phyloP scores from a whole-genome alignment of 2,797 vertebrate species.

The Tokudaia tokunoshimensis region DNA sequence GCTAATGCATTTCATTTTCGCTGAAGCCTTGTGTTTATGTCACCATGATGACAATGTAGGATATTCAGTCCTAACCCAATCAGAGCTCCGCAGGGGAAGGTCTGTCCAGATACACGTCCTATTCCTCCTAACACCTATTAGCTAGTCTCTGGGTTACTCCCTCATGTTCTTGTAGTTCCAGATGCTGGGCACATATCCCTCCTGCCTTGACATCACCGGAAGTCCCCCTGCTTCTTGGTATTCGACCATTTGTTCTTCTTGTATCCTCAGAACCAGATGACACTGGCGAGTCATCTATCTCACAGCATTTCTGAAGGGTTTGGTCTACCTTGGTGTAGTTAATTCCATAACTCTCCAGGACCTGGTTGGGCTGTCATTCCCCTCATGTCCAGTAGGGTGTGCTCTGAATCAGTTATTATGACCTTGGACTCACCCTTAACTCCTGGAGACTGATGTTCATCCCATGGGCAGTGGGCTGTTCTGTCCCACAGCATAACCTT shows the following conservation, averaged over 20 bases:
- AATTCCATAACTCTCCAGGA: neutral
- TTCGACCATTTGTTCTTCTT: neutral
- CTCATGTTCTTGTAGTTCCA: neutral
- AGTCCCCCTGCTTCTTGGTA: neutral
- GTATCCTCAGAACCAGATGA: neutral
- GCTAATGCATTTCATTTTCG: neutral
- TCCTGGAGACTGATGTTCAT: too few relatives aligned
- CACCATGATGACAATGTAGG: neutral
- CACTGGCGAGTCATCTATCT: neutral
- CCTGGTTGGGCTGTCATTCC: neutral
- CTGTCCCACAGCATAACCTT: too few relatives aligned
- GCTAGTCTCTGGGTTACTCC: neutral
- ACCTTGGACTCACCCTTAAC: neutral
- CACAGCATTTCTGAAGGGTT: neutral
- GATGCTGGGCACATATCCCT: neutral
- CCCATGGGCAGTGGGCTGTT: too few relatives aligned
- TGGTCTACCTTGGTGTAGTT: neutral
- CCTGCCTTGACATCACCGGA: neutral
- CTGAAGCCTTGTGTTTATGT: neutral
- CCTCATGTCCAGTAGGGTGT: conserved; percentile 26
- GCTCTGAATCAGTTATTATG: neutral
- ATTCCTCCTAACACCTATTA: neutral
- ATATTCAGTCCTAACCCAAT: neutral
- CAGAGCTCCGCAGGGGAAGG: neutral
- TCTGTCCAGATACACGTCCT: neutral